Evolutionary conservation across 1,140 invertebrate genomes (phyloP).

Genomic region (Micrasema longulum): DNA sequence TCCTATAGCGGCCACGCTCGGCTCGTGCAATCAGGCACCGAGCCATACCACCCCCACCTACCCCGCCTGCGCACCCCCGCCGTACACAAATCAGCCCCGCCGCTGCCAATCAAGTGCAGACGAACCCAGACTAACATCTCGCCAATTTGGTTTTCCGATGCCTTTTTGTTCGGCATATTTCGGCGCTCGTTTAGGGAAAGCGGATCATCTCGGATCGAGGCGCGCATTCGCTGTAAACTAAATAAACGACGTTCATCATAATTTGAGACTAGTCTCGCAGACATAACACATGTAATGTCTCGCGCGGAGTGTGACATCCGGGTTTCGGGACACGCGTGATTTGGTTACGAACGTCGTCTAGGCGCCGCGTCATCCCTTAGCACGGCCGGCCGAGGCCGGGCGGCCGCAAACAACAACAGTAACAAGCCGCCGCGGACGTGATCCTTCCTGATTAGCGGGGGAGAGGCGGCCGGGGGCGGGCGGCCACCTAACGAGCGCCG

Average conservation of each 20-base stretch:
- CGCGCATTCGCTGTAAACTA: neutral
- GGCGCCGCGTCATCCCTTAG: constrained; percentile 2
- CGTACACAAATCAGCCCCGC: constrained; percentile 43
- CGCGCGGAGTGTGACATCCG: too few relatives aligned
- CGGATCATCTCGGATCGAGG: constrained; percentile 19
- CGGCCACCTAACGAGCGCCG: constrained; percentile 48
- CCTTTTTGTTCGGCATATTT: constrained; percentile 39
- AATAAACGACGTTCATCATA: too few relatives aligned
- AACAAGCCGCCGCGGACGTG: constrained; percentile 52
- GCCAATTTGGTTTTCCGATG: constrained; percentile 37
- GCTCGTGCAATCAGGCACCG: constrained; percentile 50
- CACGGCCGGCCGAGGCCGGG: constrained; percentile 15
- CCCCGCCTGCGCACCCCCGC: constrained; percentile 18
- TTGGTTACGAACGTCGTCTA: too few relatives aligned
- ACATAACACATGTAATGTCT: too few relatives aligned
- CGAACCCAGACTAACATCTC: constrained; percentile 41
- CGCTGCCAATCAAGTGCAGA: constrained; percentile 39
- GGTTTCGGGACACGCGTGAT: too few relatives aligned
- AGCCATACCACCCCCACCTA: constrained; percentile 31
- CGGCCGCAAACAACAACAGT: constrained; percentile 49
- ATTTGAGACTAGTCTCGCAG: too few relatives aligned
- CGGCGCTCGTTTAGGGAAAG: constrained; percentile 37
- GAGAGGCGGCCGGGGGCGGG: constrained; percentile 18
- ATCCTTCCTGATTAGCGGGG: constrained; percentile 49
- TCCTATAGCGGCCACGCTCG: constrained; percentile 46